Evolutionary conservation across 2,113 vertebrate species (phyloP), one percentile per base, ranked within the genome.

Genomic region (Marmota flaviventris): DNA sequence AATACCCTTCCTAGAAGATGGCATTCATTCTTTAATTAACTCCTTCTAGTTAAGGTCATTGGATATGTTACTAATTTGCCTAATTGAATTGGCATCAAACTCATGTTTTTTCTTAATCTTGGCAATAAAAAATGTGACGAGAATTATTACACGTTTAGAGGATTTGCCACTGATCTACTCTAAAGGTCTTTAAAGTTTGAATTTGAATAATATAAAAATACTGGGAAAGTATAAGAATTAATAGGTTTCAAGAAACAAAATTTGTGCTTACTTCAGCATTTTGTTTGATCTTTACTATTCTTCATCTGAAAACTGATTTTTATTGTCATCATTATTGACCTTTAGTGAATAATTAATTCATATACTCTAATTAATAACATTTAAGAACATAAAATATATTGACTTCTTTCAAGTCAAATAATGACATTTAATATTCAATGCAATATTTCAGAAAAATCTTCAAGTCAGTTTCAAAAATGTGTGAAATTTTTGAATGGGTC

Each of bases 61-160:
- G 56, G 45, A 42, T 79, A 61, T 67, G 25, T 45, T 94, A 85
- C 10, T 42, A 77, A 82, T 82, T 95, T 67, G 34, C 0, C 37
- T 94, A 85, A 85, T 27, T 85, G 42, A 97, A 77, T 72, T 89
- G 67, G 24, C 65, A 93, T 95, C 56, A 96, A 75, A 29, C 8
- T 67, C 67, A 32, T 85, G 84, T 85, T 22, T 58, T 58, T 75
- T 72, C 27, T 93, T 91, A 65, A 78, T 70, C 16, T 82, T 91
- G 85, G n/a, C 18, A 88, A 79, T 85, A 67, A 88, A 88, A 76
- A 81, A 70, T 63, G 9, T 93, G 72, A 85, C 4, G 25, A n/a
- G 16, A 34, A 4, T 42, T 81, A 51, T 51, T 72, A 61, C 5
- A 70, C 37, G 51, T 85, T 94, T 82, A 58, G 4, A 81, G 29